phyloP scores from a whole-genome alignment of 2,888 invertebrate genomes.

The Campopleginae sp. region DNA sequence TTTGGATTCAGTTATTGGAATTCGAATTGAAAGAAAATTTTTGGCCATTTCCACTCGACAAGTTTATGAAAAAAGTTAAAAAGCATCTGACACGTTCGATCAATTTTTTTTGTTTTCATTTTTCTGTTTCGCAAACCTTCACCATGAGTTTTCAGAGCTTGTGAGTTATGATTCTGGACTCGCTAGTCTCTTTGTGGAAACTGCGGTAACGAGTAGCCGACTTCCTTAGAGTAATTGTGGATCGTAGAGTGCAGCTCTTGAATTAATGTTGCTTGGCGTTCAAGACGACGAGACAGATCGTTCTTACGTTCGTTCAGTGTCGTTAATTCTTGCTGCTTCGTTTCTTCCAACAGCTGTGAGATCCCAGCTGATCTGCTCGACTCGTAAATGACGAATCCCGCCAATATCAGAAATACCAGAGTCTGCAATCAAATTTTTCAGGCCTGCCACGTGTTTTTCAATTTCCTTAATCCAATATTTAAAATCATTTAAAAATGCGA shows the following conservation, averaged over 20 bases:
- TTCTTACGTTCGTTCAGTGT: slow-evolving; percentile 66
- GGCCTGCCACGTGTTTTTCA: background rate
- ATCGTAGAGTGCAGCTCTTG: slow-evolving; percentile 68
- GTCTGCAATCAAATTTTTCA: slow-evolving; percentile 50
- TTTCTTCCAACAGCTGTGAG: slow-evolving; percentile 62
- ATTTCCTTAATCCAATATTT: background rate
- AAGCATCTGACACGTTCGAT: background rate
- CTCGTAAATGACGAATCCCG: slow-evolving; percentile 67
- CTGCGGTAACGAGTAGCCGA: slow-evolving; percentile 52
- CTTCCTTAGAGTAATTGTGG: slow-evolving; percentile 64
- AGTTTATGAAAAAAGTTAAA: slow-evolving; percentile 1
- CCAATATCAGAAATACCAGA: slow-evolving; percentile 70
- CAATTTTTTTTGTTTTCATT: background rate
- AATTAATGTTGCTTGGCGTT: slow-evolving; percentile 69
- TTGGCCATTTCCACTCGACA: background rate
- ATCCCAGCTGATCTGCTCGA: slow-evolving; percentile 65
- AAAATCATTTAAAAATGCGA: background rate
- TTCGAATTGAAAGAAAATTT: background rate
- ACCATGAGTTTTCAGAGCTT: slow-evolving; percentile 15
- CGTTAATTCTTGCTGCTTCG: slow-evolving; percentile 59
- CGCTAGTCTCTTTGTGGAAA: slow-evolving; percentile 18
- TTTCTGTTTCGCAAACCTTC: background rate
- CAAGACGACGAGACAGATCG: slow-evolving; percentile 66
- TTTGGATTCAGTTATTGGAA: background rate
- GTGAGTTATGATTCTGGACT: slow-evolving; percentile 6